Percentiles rank a stretch among this genome's conserved stretches.
Evolutionary conservation across 2,888 invertebrate species (phyloP).

Genomic region (Plagodis pulveraria): DNA sequence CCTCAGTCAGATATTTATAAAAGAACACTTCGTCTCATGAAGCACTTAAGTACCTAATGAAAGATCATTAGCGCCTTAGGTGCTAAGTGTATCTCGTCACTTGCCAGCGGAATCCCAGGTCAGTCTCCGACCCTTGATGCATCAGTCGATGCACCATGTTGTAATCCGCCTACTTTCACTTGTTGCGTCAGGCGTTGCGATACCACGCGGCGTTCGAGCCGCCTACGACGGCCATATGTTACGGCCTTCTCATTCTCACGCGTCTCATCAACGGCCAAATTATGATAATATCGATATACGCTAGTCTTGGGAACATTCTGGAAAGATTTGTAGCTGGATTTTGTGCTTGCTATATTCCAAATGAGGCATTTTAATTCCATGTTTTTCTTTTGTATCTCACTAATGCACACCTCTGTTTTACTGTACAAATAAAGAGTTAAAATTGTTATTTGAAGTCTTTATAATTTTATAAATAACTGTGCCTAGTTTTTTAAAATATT

Average conservation of each 20-base stretch:
- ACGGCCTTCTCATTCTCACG: slow-evolving; percentile 39
- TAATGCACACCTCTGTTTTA: too few relatives aligned
- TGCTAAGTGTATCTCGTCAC: slow-evolving; percentile 27
- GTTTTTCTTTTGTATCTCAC: too few relatives aligned
- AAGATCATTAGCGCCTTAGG: slow-evolving; percentile 4
- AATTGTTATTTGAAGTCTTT: too few relatives aligned
- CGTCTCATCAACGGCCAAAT: slow-evolving; percentile 4
- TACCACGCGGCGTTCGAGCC: slow-evolving; percentile 42
- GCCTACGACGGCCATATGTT: slow-evolving; percentile 54
- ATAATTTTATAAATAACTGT: too few relatives aligned
- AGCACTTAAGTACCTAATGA: neutral
- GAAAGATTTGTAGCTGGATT: too few relatives aligned
- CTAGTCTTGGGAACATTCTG: too few relatives aligned
- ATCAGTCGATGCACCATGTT: slow-evolving; percentile 75
- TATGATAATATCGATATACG: neutral
- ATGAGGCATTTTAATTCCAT: too few relatives aligned
- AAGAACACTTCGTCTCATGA: neutral
- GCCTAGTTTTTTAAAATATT: too few relatives aligned
- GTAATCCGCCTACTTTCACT: slow-evolving; percentile 79
- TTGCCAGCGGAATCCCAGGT: slow-evolving; percentile 37
- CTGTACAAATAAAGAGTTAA: too few relatives aligned
- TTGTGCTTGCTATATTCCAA: too few relatives aligned
- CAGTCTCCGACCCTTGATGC: slow-evolving; percentile 65
- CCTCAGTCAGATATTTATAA: too few relatives aligned
- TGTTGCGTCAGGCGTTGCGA: slow-evolving; percentile 68